phyloP scores from a whole-genome alignment of 2,113 vertebrate species.

The Talpa occidentalis region DNA sequence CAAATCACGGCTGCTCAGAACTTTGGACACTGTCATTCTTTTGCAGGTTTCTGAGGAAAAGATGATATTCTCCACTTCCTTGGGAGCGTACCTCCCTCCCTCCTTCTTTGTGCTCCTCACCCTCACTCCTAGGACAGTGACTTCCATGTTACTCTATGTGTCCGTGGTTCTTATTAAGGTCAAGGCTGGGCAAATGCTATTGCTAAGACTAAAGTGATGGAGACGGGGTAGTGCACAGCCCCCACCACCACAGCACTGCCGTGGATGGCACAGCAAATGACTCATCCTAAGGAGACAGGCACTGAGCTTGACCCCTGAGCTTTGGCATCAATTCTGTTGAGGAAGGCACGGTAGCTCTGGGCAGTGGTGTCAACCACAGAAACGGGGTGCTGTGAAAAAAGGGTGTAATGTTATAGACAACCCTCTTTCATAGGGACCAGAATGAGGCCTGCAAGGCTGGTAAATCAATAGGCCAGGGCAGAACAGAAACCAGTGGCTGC shows the following conservation, averaged over 20 bases:
- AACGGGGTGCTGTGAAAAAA: background rate
- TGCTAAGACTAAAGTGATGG: background rate
- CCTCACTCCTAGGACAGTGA: background rate
- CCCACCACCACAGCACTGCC: background rate
- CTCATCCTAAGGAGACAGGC: background rate
- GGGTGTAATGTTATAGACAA: too few species aligned
- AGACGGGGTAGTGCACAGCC: fast-evolving
- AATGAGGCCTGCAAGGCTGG: background rate
- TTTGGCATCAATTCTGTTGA: background rate
- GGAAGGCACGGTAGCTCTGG: background rate
- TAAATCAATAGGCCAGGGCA: background rate
- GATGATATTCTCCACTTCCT: background rate
- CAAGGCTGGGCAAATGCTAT: background rate
- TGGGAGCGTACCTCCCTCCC: background rate
- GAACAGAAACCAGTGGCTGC: background rate
- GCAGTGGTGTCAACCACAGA: background rate
- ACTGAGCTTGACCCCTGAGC: background rate
- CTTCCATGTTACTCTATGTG: background rate
- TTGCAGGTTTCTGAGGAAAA: background rate
- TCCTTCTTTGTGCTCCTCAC: background rate
- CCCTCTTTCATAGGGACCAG: background rate
- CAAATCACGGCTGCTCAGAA: background rate
- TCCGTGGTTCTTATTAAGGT: background rate
- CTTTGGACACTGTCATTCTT: background rate
- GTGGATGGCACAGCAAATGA: background rate